Evolutionary conservation across 2,888 invertebrate genomes (phyloP), one percentile per base, ranked within the genome.

Genomic region (Mystacides longicornis): DNA sequence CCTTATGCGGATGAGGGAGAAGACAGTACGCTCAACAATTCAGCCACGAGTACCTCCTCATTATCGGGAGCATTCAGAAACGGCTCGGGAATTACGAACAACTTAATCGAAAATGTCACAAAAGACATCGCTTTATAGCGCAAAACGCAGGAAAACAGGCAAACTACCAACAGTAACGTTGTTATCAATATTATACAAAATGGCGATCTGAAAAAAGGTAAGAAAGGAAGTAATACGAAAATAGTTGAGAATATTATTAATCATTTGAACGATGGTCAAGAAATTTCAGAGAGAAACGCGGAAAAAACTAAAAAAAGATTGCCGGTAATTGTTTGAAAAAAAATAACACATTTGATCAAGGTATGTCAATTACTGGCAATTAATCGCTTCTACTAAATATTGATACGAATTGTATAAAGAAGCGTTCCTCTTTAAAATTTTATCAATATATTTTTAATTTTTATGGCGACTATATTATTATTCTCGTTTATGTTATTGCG

Each of bases 101-200:
- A 57, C 54, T 31, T 59, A 21, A 20, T 55, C 16, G 58, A 60
- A 45, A 43, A 33, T 42, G 31, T 52, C 43, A 49, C 57, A n/a
- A 56, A 47, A 46, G 60, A 60, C 23, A 52, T 60, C 16, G 60
- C 60, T 49, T 60, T 60, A 60, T 60, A 60, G 60, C 60, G 46
- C 45, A 60, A 58, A 46, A 52, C 43, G 37, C 14, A 5, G 11
- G 7, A 11, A 27, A 27, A 37, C 3, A 37, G n/a, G 16, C 14
- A 37, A 3, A 37, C 4, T 37, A 7, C 4, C 3, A 37, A 37
- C 14, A 7, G n/a, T n/a, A n/a, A n/a, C n/a, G n/a, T n/a, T n/a
- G 14, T 16, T 3, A 37, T n/a, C 14, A 3, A 37, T 14, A 7
- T 3, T 7, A 37, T 14, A 14, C 14, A 37, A n/a, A 37, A 37